Conservation (phyloP, 2,113 vertebrate species). For the Cebidichthys violaceus region DNA sequence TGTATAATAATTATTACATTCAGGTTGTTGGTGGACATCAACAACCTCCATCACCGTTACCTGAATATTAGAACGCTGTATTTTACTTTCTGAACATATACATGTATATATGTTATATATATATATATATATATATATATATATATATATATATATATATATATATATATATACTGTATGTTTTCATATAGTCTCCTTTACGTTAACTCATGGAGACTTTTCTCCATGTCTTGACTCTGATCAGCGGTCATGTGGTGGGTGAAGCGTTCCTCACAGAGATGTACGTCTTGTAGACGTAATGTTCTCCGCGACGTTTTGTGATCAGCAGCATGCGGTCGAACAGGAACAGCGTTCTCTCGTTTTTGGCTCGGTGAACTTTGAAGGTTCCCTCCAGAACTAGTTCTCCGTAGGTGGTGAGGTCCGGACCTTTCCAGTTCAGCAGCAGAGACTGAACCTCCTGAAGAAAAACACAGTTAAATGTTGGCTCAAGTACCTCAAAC, state of each 20-base stretch:
- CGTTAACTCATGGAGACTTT: too few species aligned
- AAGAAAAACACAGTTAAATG: neutral
- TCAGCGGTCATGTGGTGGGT: neutral
- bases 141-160: too few species aligned
- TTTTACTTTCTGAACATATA: too few species aligned
- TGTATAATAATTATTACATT: too few species aligned
- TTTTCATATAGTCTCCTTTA: too few species aligned
- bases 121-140: too few species aligned
- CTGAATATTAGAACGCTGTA: too few species aligned
- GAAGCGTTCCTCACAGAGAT: constrained; percentile 85
- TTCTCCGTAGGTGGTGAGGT: constrained; percentile 94
- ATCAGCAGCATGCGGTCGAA: constrained; percentile 92
- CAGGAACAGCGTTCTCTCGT: constrained; percentile 92
- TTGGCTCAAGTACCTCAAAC: neutral
- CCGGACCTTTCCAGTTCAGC: constrained; percentile 93
- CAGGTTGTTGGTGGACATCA: too few species aligned
- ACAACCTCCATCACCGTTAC: too few species aligned
- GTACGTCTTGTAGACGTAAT: constrained; percentile 91
- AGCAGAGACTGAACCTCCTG: constrained; percentile 96
- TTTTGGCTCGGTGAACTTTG: constrained; percentile 89
- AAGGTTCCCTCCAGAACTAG: constrained; percentile 95
- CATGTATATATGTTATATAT: too few species aligned
- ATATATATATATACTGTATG: too few species aligned
- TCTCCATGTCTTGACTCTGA: too few species aligned
- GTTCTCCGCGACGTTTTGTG: constrained; percentile 90